Conservation (phyloP, 2,113 vertebrate species). For the Entosphenus tridentatus region DNA sequence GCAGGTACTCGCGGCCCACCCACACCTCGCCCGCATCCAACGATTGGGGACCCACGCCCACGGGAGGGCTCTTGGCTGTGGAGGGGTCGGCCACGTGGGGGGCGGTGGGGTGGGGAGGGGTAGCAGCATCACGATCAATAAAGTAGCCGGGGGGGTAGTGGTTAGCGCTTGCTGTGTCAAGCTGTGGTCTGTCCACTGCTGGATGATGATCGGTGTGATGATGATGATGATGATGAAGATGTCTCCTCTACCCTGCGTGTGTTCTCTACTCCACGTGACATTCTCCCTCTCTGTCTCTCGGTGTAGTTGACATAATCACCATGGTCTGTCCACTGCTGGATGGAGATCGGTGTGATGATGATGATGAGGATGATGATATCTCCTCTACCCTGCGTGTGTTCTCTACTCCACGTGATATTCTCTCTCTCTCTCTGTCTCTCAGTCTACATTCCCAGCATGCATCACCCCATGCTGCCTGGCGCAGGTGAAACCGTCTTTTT, state of each 20-base stretch:
- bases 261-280: too few relatives aligned
- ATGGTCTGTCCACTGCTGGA: too few relatives aligned
- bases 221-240: not conserved
- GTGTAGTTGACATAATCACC: too few relatives aligned
- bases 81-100: not conserved
- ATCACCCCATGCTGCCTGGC: not conserved
- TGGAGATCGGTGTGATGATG: too few relatives aligned
- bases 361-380: too few relatives aligned
- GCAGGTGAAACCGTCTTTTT: not conserved
- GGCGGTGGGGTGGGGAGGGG: not conserved
- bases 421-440: not conserved
- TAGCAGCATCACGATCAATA: not conserved
- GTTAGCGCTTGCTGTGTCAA: not conserved
- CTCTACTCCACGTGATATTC: too few relatives aligned
- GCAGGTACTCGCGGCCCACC: slow-evolving; percentile 62
- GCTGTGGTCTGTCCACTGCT: not conserved
- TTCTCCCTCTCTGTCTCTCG: too few relatives aligned
- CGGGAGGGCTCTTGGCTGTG: not conserved
- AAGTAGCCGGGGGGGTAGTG: not conserved
- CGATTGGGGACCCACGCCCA: slow-evolving; percentile 19
- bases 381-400: too few relatives aligned
- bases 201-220: not conserved
- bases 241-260: not conserved
- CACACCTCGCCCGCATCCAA: slow-evolving; percentile 83
- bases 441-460: not conserved